Conservation (phyloP, 2,113 vertebrate genomes). For the Cephalopterus ornatus region DNA sequence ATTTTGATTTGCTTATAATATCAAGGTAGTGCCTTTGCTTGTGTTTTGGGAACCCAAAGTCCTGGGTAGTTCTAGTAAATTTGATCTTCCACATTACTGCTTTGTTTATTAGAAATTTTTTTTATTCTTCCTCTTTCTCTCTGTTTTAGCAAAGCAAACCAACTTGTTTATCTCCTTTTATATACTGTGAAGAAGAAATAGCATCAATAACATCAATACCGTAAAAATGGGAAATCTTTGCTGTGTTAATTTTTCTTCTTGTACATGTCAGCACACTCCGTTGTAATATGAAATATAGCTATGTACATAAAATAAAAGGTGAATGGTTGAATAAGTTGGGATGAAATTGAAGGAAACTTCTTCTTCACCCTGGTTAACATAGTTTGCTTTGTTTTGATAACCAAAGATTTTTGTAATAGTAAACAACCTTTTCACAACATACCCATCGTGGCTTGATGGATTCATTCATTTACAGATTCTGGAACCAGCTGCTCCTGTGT, state of each 20-base stretch:
- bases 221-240: background rate
- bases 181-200: background rate
- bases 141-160: background rate
- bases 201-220: background rate
- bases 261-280: background rate
- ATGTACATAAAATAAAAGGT: background rate
- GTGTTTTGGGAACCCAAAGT: background rate
- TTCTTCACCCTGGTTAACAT: background rate
- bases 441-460: background rate
- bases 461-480: conserved; percentile 8
- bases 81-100: background rate
- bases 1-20: background rate
- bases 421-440: background rate
- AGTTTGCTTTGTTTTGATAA: background rate
- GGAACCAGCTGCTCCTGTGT: background rate
- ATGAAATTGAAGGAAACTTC: background rate
- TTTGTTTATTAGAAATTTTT: background rate
- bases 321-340: background rate
- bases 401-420: background rate
- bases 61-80: background rate
- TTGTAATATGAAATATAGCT: background rate
- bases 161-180: background rate
- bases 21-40: background rate
- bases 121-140: background rate
- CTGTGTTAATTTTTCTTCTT: background rate